phyloP scores from a whole-genome alignment of 1,140 invertebrate genomes.

The Pogonognathellus flavescens region DNA sequence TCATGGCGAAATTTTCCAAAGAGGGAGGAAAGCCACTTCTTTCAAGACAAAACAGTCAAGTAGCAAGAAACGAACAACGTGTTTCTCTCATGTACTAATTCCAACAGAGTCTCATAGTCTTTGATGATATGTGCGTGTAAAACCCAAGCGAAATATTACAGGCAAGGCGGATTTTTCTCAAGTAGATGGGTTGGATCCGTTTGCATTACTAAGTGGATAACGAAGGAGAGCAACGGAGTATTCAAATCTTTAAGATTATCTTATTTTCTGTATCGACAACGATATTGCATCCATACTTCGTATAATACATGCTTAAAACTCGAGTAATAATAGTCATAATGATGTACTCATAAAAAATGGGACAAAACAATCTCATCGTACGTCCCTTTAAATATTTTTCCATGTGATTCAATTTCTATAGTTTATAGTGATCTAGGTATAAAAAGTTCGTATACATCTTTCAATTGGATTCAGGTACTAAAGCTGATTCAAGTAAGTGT shows the following conservation, averaged over 20 bases:
- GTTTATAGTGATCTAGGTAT: too few relatives aligned
- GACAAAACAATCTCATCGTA: slow-evolving; percentile 17
- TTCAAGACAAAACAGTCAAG: slow-evolving; percentile 36
- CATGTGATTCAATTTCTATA: too few relatives aligned
- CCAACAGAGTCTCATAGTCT: not conserved
- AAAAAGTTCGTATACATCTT: too few relatives aligned
- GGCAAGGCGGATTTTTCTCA: slow-evolving; percentile 30
- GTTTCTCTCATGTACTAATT: not conserved
- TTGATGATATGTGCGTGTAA: not conserved
- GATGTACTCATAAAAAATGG: slow-evolving; percentile 33
- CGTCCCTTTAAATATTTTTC: too few relatives aligned
- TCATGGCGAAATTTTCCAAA: slow-evolving; percentile 34
- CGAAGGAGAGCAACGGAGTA: slow-evolving; percentile 15
- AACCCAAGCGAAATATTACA: not conserved
- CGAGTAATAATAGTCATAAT: slow-evolving; percentile 32
- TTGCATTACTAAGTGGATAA: slow-evolving; percentile 42
- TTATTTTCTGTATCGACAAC: slow-evolving; percentile 29
- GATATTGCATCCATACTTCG: not conserved
- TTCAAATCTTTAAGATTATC: slow-evolving; percentile 34
- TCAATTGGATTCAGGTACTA: too few relatives aligned
- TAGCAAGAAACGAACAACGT: slow-evolving; percentile 22
- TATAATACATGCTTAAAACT: slow-evolving; percentile 30
- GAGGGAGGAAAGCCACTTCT: slow-evolving; percentile 30
- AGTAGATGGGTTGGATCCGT: slow-evolving; percentile 17
- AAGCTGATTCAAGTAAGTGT: too few relatives aligned